These are phyloP conservation scores for Venustoraphidia nigricollis DNA, from an alignment of 2,888 invertebrate species.

Conservation along the genomic window DNA sequence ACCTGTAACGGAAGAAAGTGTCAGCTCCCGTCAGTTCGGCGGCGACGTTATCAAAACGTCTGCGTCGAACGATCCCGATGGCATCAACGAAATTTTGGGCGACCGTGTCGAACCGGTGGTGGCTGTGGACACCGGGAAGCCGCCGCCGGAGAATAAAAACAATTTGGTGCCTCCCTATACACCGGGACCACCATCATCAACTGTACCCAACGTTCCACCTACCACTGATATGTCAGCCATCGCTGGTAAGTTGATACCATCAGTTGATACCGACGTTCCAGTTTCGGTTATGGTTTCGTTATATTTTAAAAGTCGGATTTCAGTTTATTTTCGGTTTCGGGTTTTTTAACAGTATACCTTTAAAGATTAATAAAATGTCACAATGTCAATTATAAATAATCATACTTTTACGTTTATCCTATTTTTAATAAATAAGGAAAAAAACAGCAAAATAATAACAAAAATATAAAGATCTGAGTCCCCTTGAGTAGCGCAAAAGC, in stretches of 20 bases:
- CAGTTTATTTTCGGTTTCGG: no score
- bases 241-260: slow-evolving; percentile 30
- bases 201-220: slow-evolving; percentile 22
- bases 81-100: slow-evolving; percentile 8
- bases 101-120: slow-evolving; percentile 15
- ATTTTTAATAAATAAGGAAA: no score
- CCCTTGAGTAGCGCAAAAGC: no score
- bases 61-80: background rate
- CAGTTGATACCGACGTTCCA: background rate
- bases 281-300: no score
- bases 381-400: no score
- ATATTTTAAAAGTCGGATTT: background rate
- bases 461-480: no score
- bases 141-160: slow-evolving; percentile 11
- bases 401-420: no score
- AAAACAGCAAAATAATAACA: no score
- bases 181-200: slow-evolving; percentile 22
- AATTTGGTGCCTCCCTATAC: slow-evolving; percentile 17
- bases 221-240: slow-evolving; percentile 34
- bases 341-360: no score
- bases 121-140: slow-evolving; percentile 9
- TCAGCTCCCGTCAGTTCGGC: slow-evolving; percentile 41
- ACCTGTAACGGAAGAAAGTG: slow-evolving; percentile 36
- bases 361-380: no score
- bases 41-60: slow-evolving; percentile 29